These are phyloP conservation scores for Epirrhoe alternata DNA, from an alignment of 2,888 invertebrate genomes.

Conservation along the genomic window DNA sequence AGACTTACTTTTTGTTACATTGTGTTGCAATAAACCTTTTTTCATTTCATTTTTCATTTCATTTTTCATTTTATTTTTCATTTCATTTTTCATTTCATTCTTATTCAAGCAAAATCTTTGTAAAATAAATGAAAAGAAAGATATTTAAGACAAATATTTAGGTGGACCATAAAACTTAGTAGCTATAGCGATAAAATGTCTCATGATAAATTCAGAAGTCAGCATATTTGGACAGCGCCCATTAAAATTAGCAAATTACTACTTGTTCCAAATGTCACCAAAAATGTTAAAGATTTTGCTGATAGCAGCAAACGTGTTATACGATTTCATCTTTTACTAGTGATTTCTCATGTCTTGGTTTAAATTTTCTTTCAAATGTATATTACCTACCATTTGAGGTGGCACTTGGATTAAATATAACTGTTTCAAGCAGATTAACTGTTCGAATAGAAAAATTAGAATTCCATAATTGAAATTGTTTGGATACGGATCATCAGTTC, in stretches of 20 bases:
- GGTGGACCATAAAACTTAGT: constrained; percentile 5
- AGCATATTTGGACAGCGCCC: constrained; percentile 6
- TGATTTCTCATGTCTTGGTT: background rate
- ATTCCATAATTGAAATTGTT: too few relatives aligned
- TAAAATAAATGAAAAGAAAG: background rate
- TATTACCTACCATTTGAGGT: background rate
- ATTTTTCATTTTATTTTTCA: too few relatives aligned
- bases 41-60: too few relatives aligned
- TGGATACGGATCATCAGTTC: too few relatives aligned
- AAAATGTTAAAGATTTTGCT: constrained; percentile 24
- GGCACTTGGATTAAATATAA: too few relatives aligned
- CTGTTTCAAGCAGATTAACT: too few relatives aligned
- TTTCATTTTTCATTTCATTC: too few relatives aligned
- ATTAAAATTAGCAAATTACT: constrained; percentile 22
- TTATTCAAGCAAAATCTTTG: background rate
- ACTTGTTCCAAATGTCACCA: constrained; percentile 31
- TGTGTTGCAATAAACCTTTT: too few relatives aligned
- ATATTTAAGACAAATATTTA: background rate
- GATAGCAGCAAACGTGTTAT: constrained; percentile 45
- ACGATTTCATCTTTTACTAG: constrained; percentile 46
- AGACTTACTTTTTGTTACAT: too few relatives aligned
- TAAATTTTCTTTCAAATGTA: background rate
- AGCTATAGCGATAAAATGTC: background rate
- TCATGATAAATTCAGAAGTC: constrained; percentile 21
- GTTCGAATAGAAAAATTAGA: too few relatives aligned